These are phyloP conservation scores for Ranitomeya variabilis DNA, from an alignment of 2,113 vertebrate species.

Conservation along the genomic window DNA sequence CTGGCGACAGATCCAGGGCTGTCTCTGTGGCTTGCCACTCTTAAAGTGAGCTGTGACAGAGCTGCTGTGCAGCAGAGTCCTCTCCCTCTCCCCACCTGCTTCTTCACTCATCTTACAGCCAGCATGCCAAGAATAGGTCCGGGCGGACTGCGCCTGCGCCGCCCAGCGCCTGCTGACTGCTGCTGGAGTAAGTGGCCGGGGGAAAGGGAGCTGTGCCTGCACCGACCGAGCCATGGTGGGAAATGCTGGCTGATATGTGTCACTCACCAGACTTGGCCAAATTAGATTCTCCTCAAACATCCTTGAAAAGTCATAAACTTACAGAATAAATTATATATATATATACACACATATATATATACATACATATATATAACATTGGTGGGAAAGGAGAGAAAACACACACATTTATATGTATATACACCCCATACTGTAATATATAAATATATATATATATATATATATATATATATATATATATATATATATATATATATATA, in stretches of 20 bases:
- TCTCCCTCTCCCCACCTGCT: slow-evolving; percentile 71
- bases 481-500: too few relatives aligned
- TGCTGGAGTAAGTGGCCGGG: slow-evolving; percentile 58
- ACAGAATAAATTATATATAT: background rate
- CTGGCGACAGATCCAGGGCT: slow-evolving; percentile 73
- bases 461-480: too few relatives aligned
- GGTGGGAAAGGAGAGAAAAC: too few relatives aligned
- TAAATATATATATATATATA: too few relatives aligned
- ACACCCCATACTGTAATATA: too few relatives aligned
- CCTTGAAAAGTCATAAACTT: background rate
- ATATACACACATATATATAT: too few relatives aligned
- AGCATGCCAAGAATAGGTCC: slow-evolving; percentile 69
- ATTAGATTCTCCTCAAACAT: background rate
- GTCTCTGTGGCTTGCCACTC: slow-evolving; percentile 72
- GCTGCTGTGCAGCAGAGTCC: slow-evolving; percentile 72
- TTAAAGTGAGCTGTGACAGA: slow-evolving; percentile 77
- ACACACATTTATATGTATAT: too few relatives aligned
- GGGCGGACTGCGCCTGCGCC: slow-evolving; percentile 72
- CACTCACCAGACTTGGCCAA: background rate
- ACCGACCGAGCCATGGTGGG: background rate
- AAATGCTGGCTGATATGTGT: background rate
- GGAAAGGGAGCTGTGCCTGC: slow-evolving; percentile 47
- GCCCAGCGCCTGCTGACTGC: slow-evolving; percentile 51
- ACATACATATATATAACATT: too few relatives aligned
- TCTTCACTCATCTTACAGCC: slow-evolving; percentile 84